Percentiles rank a stretch among this genome's conserved stretches.
phyloP scores from a whole-genome alignment of 2,888 invertebrate genomes.

The Papilio protenor region DNA sequence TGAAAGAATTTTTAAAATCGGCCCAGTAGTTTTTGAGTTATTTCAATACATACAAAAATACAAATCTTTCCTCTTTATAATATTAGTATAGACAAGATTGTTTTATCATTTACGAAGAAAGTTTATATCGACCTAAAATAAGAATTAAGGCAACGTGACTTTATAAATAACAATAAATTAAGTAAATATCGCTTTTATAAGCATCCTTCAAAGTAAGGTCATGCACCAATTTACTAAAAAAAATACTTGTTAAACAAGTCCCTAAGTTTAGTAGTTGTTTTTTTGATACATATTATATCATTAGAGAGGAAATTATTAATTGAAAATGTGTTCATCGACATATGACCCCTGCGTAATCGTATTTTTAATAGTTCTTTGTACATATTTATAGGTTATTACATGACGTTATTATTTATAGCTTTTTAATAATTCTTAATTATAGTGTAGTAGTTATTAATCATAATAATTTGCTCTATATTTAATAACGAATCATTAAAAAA shows the following conservation, averaged over 20 bases:
- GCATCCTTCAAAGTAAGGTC: too few relatives aligned
- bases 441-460: background rate
- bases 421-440: background rate
- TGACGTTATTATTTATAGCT: background rate
- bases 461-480: background rate
- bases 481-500: background rate
- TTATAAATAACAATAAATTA: too few relatives aligned
- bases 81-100: too few relatives aligned
- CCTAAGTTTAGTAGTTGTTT: background rate
- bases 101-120: too few relatives aligned
- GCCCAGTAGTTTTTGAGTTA: too few relatives aligned
- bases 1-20: too few relatives aligned
- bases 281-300: slow-evolving; percentile 19
- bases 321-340: background rate
- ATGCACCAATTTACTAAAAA: background rate
- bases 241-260: background rate
- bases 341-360: background rate
- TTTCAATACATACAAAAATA: too few relatives aligned
- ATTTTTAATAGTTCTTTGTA: background rate
- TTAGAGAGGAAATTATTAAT: slow-evolving; percentile 18
- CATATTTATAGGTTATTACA: background rate
- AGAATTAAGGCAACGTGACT: too few relatives aligned
- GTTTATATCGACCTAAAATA: too few relatives aligned
- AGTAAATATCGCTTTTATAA: too few relatives aligned
- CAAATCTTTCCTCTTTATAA: too few relatives aligned